A percentile compares a stretch with the other conserved stretches of the same genome.
Conservation (phyloP, 2,888 invertebrate species). For the Syritta pipiens region DNA sequence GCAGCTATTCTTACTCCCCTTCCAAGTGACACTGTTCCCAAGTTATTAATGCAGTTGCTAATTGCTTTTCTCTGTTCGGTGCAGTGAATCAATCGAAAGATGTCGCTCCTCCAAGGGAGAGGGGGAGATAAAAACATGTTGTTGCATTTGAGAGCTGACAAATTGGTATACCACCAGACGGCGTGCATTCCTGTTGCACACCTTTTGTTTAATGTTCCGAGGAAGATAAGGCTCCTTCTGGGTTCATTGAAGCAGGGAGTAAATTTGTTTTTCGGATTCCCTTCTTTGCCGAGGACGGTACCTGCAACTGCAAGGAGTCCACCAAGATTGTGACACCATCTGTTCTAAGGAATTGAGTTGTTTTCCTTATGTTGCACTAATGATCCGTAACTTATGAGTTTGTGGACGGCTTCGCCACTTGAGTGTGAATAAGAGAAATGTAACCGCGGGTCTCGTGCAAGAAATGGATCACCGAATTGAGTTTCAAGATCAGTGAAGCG, state of each 20-base stretch:
- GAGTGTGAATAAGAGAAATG: slow-evolving; percentile 62
- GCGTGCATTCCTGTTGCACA: slow-evolving; percentile 42
- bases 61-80: slow-evolving; percentile 8
- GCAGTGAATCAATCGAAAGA: background rate
- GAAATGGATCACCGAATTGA: slow-evolving; percentile 57
- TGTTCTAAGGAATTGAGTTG: slow-evolving; percentile 66
- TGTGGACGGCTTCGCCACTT: slow-evolving; percentile 32
- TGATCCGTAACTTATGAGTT: slow-evolving; percentile 69
- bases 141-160: slow-evolving; percentile 1
- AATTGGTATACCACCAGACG: slow-evolving; percentile 43
- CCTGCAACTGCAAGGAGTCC: slow-evolving; percentile 16
- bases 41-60: slow-evolving; percentile 25
- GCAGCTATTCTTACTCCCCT: slow-evolving; percentile 22
- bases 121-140: slow-evolving; percentile 43
- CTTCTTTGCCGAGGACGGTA: background rate
- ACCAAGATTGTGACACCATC: slow-evolving; percentile 59
- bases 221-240: slow-evolving; percentile 52
- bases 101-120: background rate
- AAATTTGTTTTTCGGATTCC: slow-evolving; percentile 28
- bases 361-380: slow-evolving; percentile 63
- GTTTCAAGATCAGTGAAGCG: slow-evolving; percentile 50
- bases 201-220: slow-evolving; percentile 41
- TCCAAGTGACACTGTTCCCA: slow-evolving; percentile 37
- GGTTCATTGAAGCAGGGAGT: slow-evolving; percentile 49
- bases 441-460: slow-evolving; percentile 56